These are phyloP conservation scores for Drosophila lacteicornis DNA, from an alignment of 1,140 invertebrate genomes.

Conservation along the genomic window DNA sequence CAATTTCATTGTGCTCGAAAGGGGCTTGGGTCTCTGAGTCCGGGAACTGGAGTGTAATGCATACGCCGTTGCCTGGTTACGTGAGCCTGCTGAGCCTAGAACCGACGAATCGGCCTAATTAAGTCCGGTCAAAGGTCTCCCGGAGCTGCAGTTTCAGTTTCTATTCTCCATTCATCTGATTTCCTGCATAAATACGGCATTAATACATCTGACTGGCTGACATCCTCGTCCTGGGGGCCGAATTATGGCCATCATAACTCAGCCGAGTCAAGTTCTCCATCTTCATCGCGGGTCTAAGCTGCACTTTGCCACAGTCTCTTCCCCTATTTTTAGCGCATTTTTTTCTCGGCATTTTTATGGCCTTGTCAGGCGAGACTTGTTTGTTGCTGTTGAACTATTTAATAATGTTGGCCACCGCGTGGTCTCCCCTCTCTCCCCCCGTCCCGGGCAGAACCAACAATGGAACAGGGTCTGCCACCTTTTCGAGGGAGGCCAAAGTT, in stretches of 20 bases:
- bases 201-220: slow-evolving; percentile 7
- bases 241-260: slow-evolving; percentile 38
- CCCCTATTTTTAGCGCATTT: slow-evolving; percentile 24
- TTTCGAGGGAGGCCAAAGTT: slow-evolving; percentile 32
- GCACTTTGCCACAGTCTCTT: slow-evolving; percentile 52
- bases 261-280: slow-evolving; percentile 27
- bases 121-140: slow-evolving; percentile 21
- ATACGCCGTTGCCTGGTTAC: slow-evolving; percentile 57
- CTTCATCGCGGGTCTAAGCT: slow-evolving; percentile 41
- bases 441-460: slow-evolving; percentile 4
- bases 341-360: slow-evolving; percentile 47
- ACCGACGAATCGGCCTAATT: slow-evolving; percentile 23
- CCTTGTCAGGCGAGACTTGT: slow-evolving; percentile 59
- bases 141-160: slow-evolving; percentile 8
- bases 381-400: slow-evolving; percentile 77
- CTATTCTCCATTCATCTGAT: neutral
- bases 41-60: slow-evolving; percentile 12
- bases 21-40: neutral
- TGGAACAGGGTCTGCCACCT: slow-evolving; percentile 21
- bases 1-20: slow-evolving; percentile 73
- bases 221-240: slow-evolving; percentile 21
- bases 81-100: slow-evolving; percentile 39
- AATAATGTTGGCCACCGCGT: slow-evolving; percentile 70
- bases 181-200: slow-evolving; percentile 10
- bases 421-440: neutral